Percentiles rank a stretch among this genome's conserved stretches.
These are phyloP conservation scores for Castor canadensis DNA, from an alignment of 2,113 vertebrate genomes.

Conservation along the genomic window DNA sequence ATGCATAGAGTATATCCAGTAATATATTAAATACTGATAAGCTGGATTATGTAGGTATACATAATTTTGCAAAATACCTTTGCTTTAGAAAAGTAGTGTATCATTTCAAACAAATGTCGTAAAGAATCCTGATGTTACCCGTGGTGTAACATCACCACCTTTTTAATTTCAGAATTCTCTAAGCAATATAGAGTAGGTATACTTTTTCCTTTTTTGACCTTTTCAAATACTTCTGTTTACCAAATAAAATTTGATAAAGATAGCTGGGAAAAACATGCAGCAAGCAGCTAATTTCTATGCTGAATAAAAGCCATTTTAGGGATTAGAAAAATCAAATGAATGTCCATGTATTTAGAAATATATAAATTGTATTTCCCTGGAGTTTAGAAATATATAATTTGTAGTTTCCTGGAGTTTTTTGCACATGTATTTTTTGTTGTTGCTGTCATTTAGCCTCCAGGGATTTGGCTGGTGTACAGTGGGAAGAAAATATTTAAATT, in stretches of 20 bases:
- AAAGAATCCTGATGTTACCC: constrained; percentile 33
- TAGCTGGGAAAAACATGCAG: not conserved
- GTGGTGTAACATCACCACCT: constrained; percentile 26
- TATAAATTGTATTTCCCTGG: not conserved
- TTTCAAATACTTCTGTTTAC: constrained; percentile 29
- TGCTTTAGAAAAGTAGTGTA: constrained; percentile 32
- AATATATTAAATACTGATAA: constrained; percentile 26
- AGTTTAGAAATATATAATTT: not conserved
- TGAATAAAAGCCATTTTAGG: constrained; percentile 33
- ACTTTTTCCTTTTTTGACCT: not conserved
- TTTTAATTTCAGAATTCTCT: constrained; percentile 54
- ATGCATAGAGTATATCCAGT: constrained; percentile 14
- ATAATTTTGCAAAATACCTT: constrained; percentile 15
- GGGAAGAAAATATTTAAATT: constrained; percentile 37
- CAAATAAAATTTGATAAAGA: constrained; percentile 40
- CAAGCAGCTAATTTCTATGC: not conserved
- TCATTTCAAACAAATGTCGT: constrained; percentile 41
- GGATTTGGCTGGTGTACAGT: not conserved
- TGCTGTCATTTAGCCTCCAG: constrained; percentile 33
- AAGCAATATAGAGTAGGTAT: constrained; percentile 10
- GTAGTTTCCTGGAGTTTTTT: constrained; percentile 3
- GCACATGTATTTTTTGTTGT: not conserved
- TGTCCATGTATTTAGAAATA: not conserved
- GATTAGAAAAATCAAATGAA: constrained; percentile 52
- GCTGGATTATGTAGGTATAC: not conserved